These are phyloP conservation scores for Lytechinus pictus DNA, from an alignment of 35 echinoderm and acorn worm genomes.

Conservation along the genomic window DNA sequence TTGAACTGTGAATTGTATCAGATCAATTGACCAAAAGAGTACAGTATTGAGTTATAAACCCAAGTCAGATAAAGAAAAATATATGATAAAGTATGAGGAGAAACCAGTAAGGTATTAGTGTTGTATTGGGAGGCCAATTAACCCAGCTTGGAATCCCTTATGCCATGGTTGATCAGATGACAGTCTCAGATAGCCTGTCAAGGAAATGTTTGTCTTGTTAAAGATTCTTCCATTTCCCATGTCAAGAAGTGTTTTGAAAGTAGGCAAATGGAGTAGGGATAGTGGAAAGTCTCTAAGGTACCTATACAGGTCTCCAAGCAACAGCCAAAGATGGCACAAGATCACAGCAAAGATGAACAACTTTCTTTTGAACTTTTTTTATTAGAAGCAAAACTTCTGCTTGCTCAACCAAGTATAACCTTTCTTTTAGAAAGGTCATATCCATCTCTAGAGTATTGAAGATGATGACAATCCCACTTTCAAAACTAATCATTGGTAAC, in stretches of 20 bases:
- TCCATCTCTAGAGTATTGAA: background rate
- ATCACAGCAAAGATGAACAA: background rate
- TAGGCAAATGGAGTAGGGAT: background rate
- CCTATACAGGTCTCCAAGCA: background rate
- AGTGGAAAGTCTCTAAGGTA: background rate
- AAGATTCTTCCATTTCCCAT: background rate
- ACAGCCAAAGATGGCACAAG: background rate
- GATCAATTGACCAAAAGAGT: background rate
- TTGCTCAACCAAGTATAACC: background rate
- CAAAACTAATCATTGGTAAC: background rate
- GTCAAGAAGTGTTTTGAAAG: background rate
- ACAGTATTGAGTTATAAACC: background rate
- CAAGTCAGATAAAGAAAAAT: background rate
- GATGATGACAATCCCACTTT: slow-evolving; percentile 18
- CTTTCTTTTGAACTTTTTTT: background rate
- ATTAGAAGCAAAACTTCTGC: background rate
- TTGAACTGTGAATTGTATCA: background rate
- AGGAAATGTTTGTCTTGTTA: background rate
- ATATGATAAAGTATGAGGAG: background rate
- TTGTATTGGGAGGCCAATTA: background rate
- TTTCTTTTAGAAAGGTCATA: background rate
- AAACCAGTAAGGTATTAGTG: background rate
- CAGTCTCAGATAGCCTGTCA: background rate
- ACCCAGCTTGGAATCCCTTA: background rate
- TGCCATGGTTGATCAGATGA: background rate